Base-by-base conservation (phyloP, 2,113 vertebrate species). In the Aphyosemion australe region DNA sequence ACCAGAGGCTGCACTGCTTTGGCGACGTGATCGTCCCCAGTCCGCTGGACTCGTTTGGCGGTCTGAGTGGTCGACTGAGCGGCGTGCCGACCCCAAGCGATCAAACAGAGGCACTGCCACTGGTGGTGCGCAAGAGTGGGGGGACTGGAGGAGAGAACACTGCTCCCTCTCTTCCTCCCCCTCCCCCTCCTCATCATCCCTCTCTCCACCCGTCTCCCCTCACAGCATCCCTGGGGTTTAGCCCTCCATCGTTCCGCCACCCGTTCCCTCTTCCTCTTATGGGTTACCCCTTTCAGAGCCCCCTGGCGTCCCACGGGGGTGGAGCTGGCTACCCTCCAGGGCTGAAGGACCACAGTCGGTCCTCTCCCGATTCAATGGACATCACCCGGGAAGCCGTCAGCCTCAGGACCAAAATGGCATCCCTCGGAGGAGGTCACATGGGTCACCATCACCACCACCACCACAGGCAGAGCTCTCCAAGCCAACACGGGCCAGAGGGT, bases 351-450 rank as follows among this genome's bases (percentile, higher is more conserved):
- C 88, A 85, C 66, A 85, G 96, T 21, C 92, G 95, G 37, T 91
- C 94, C 78, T 99, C 97, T 63, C 97, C 97, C 0, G 96, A 98
- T 72, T 97, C 95, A 69, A 93, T 99, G 54, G 97, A 99, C 94
- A 92, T 98, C 83, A 95, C 94, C 71, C 93, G 95, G 87, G 97
- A 99, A 88, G 95, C 94, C 5, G 92, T 95, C 65, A 97, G 96
- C 90, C 94, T 99, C 93, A 94, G 96, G 93, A 97, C 96, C 95
- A 99, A 98, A 94, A 98, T 98, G 96, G 95, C 96, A 0, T 71
- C 94, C 87, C 2, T 90, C 0, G 79, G 83, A 7, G 84, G 87
- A 3, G 74, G 77, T 37, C 89, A 91, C 39, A 81, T 90, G 13
- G 67, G 95, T 79, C 96, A 95, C 82, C 95, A 97, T 53, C 95